Conservation (phyloP, 2,113 vertebrate species). For the Anolis sagrei region DNA sequence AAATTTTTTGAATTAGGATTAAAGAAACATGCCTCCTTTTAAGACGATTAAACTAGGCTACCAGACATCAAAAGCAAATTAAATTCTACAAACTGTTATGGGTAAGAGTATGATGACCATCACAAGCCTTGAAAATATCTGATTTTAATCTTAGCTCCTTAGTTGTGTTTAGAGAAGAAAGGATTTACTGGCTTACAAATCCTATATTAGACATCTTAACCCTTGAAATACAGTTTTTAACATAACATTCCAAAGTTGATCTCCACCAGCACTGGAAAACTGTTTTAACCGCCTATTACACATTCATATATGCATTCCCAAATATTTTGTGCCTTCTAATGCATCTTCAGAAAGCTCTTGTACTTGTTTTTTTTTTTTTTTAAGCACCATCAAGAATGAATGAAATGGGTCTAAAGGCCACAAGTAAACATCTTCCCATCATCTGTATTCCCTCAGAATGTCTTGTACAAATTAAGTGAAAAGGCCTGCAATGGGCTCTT, state of each 20-base stretch:
- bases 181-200: background rate
- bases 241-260: background rate
- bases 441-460: no score
- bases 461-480: no score
- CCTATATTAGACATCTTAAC: background rate
- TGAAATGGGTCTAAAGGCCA: no score
- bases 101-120: conserved; percentile 9
- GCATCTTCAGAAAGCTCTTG: background rate
- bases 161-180: background rate
- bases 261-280: background rate
- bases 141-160: background rate
- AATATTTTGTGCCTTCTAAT: background rate
- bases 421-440: no score
- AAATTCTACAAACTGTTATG: background rate
- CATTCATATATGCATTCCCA: background rate
- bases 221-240: background rate
- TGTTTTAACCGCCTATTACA: no score
- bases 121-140: conserved; percentile 5
- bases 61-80: conserved; percentile 20
- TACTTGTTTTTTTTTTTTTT: no score
- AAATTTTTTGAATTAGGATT: background rate
- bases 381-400: no score
- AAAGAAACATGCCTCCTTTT: background rate
- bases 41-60: conserved; percentile 15
- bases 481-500: no score